Conservation (phyloP, 1,140 invertebrate genomes). For the Aphidius gifuensis region DNA sequence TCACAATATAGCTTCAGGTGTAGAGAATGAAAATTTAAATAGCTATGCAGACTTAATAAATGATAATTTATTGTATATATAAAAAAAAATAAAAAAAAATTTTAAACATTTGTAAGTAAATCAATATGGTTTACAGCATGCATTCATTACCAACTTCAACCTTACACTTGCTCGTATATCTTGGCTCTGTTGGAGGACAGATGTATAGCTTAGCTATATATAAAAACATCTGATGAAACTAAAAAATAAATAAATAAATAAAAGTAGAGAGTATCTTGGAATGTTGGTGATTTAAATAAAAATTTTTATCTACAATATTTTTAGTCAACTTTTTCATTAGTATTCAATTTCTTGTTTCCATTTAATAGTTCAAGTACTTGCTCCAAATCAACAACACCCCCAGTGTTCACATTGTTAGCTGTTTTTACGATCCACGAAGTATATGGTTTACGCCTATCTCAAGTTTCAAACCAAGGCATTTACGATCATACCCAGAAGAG, state of each 20-base stretch:
- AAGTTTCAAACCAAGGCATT: conserved; percentile 23
- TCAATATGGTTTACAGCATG: conserved; percentile 29
- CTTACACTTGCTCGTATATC: conserved; percentile 32
- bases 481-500: conserved; percentile 32
- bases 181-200: not conserved
- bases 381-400: conserved; percentile 11
- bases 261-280: no score
- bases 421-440: conserved; percentile 40
- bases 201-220: no score
- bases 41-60: conserved; percentile 27
- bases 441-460: conserved; percentile 24
- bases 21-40: conserved; percentile 2
- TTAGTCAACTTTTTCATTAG: no score
- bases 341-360: no score
- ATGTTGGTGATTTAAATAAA: no score
- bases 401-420: conserved; percentile 39
- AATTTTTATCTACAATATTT: no score
- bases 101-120: conserved; percentile 27
- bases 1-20: not conserved
- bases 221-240: no score
- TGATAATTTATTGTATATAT: conserved; percentile 30
- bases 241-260: no score
- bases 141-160: conserved; percentile 29
- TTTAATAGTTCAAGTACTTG: not conserved
- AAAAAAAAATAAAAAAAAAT: conserved; percentile 16